A percentile compares a stretch with the other conserved stretches of the same genome.
Conservation (phyloP, 2,888 invertebrate species). For the Phengaris arion region DNA sequence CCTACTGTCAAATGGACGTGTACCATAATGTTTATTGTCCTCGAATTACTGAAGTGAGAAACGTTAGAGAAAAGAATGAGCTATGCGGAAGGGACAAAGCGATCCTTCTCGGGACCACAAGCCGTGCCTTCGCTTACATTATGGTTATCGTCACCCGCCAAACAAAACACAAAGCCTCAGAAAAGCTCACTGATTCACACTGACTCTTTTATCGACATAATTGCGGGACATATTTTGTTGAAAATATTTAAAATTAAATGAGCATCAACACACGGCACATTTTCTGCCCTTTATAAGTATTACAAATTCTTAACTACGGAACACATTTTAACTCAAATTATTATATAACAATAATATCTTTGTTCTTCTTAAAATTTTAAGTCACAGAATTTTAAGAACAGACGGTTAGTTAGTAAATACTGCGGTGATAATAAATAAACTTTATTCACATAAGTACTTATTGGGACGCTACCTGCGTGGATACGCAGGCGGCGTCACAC, state of each 20-base stretch:
- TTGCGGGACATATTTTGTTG: background rate
- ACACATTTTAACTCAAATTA: no score
- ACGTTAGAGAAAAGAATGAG: constrained; percentile 75
- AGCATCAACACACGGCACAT: background rate
- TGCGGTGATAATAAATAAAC: no score
- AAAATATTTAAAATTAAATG: constrained; percentile 8
- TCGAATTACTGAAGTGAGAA: constrained; percentile 78
- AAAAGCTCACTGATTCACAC: constrained; percentile 72
- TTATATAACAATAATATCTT: no score
- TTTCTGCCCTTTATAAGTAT: no score
- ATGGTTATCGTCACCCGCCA: constrained; percentile 78
- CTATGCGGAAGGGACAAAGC: constrained; percentile 73
- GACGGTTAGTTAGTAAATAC: no score
- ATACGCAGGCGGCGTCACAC: no score
- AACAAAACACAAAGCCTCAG: constrained; percentile 73
- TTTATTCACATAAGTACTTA: no score
- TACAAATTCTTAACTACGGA: no score
- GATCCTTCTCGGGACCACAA: constrained; percentile 76
- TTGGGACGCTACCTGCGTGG: no score
- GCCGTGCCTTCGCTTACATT: constrained; percentile 78
- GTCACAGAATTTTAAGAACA: no score
- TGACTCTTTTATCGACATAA: constrained; percentile 59
- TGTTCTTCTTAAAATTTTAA: no score
- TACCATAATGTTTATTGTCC: constrained; percentile 78
- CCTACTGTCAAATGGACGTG: constrained; percentile 74